A percentile compares a stretch with the other conserved stretches of the same genome.
Evolutionary conservation across 2,888 invertebrate species (phyloP).

Genomic region (Nephrotoma guestfalica): DNA sequence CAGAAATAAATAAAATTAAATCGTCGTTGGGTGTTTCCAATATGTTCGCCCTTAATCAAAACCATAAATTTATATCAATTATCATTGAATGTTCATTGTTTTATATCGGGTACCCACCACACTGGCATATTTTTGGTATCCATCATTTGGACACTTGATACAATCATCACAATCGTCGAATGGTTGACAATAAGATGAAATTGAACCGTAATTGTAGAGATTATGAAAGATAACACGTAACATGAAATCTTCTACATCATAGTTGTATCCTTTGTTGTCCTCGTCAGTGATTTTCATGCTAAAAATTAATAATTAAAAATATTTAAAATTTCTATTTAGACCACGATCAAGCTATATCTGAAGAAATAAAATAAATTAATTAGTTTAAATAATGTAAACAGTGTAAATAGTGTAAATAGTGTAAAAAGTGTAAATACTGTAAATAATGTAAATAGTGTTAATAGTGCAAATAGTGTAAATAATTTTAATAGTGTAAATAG

Average conservation of each 20-base stretch:
- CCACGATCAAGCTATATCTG: too few relatives aligned
- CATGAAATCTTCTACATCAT: slow-evolving; percentile 25
- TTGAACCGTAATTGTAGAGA: slow-evolving; percentile 21
- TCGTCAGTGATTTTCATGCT: slow-evolving; percentile 7
- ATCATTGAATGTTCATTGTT: neutral
- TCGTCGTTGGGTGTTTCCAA: neutral
- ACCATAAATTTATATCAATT: neutral
- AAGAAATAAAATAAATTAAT: too few relatives aligned
- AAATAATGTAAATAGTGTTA: too few relatives aligned
- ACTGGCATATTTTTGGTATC: slow-evolving; percentile 18
- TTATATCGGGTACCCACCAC: slow-evolving; percentile 14
- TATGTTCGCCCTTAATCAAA: neutral
- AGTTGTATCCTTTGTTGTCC: slow-evolving; percentile 16
- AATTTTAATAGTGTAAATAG: too few relatives aligned
- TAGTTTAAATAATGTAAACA: too few relatives aligned
- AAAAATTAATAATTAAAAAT: neutral
- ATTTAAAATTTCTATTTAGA: too few relatives aligned
- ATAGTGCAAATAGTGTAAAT: too few relatives aligned
- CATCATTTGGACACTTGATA: slow-evolving; percentile 21
- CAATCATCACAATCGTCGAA: slow-evolving; percentile 17
- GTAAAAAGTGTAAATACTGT: too few relatives aligned
- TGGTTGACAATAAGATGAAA: slow-evolving; percentile 18
- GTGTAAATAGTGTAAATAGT: too few relatives aligned
- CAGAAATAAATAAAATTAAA: neutral
- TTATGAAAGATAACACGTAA: slow-evolving; percentile 24